These are phyloP conservation scores for Agapornis roseicollis DNA, from an alignment of 2,113 vertebrate species.

Conservation along the genomic window DNA sequence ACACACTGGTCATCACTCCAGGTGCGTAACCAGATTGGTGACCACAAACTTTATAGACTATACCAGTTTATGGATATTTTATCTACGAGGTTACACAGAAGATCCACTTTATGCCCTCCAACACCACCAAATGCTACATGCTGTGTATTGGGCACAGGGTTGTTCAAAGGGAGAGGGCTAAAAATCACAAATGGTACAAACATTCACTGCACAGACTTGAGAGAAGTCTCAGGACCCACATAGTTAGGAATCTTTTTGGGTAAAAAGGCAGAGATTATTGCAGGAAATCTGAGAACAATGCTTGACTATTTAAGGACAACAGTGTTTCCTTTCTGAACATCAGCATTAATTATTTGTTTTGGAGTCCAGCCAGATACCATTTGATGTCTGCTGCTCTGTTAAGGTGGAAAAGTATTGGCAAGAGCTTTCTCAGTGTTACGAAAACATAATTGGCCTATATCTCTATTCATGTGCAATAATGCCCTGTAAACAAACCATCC, in stretches of 20 bases:
- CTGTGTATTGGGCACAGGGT: background rate
- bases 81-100: background rate
- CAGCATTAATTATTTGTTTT: constrained; percentile 50
- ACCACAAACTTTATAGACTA: background rate
- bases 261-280: constrained; percentile 41
- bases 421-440: background rate
- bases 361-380: constrained; percentile 27
- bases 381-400: constrained; percentile 2
- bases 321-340: constrained; percentile 51
- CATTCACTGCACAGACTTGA: background rate
- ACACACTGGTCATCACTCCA: fast-evolving
- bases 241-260: background rate
- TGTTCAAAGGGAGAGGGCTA: background rate
- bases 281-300: constrained; percentile 66
- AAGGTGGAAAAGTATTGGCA: constrained; percentile 47
- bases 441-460: background rate
- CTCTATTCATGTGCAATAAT: background rate
- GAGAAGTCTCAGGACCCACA: background rate
- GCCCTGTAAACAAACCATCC: background rate
- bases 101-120: background rate
- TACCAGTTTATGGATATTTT: background rate
- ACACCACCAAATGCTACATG: background rate
- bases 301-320: constrained; percentile 61
- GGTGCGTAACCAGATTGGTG: background rate
- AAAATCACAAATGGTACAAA: background rate